phyloP scores from a whole-genome alignment of 2,797 vertebrate species.

The Spinus pinus region DNA sequence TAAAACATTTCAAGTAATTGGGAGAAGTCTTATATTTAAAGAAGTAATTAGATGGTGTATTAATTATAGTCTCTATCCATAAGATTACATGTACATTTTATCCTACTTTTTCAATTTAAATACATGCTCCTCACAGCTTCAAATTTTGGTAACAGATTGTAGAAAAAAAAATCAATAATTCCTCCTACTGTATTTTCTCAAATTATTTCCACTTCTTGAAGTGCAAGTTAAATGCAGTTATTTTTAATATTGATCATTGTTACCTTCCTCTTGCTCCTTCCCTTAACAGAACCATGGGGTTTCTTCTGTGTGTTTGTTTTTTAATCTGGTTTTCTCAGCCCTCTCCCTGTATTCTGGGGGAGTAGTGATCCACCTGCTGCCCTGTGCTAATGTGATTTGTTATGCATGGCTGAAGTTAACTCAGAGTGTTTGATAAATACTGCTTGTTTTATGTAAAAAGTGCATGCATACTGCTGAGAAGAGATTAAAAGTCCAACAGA shows the following conservation, averaged over 20 bases:
- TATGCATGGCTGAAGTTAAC: background rate
- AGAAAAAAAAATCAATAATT: slow-evolving; percentile 2
- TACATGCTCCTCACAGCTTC: background rate
- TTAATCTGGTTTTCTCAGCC: background rate
- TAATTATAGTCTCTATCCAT: background rate
- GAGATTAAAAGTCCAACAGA: background rate
- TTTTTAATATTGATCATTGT: background rate
- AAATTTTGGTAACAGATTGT: background rate
- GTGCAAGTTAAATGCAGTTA: background rate
- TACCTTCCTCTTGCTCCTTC: background rate
- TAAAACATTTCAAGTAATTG: background rate
- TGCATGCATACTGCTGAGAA: background rate
- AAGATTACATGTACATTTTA: background rate
- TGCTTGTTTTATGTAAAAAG: background rate
- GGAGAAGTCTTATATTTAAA: background rate
- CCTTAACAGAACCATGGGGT: background rate
- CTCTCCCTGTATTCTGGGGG: background rate
- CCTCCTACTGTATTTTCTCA: background rate
- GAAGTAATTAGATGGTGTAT: background rate
- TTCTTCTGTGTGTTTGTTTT: background rate
- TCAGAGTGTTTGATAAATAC: background rate
- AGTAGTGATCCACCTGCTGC: background rate
- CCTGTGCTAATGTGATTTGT: background rate
- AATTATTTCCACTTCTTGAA: background rate
- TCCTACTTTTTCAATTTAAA: background rate